phyloP scores from a whole-genome alignment of 2,797 vertebrate species.

The Eupleurogrammus muticus region DNA sequence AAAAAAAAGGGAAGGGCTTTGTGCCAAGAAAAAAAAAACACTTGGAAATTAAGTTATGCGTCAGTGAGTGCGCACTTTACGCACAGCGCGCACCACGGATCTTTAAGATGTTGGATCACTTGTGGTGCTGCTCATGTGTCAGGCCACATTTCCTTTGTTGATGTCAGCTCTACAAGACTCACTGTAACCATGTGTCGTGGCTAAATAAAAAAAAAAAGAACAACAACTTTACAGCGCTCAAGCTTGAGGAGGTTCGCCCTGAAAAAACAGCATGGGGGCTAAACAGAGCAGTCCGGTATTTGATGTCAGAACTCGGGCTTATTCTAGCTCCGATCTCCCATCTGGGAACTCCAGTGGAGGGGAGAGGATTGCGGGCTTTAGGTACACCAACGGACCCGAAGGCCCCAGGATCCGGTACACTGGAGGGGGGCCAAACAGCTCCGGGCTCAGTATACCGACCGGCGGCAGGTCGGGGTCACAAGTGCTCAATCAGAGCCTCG shows the following conservation, averaged over 20 bases:
- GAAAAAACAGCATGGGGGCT: slow-evolving; percentile 84
- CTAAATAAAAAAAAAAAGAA: slow-evolving; percentile 28
- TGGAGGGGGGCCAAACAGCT: slow-evolving; percentile 70
- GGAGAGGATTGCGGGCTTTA: slow-evolving; percentile 82
- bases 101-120: slow-evolving; percentile 57
- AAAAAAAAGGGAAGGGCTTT: slow-evolving; percentile 59
- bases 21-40: slow-evolving; percentile 33
- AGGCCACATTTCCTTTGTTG: slow-evolving; percentile 39
- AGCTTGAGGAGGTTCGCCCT: slow-evolving; percentile 4
- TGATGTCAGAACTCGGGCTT: slow-evolving; percentile 91
- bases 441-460: slow-evolving; percentile 87
- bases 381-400: slow-evolving; percentile 80
- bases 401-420: slow-evolving; percentile 82
- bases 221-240: slow-evolving; percentile 34
- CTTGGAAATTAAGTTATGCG: slow-evolving; percentile 60
- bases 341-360: slow-evolving; percentile 80
- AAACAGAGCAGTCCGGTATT: slow-evolving; percentile 90
- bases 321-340: slow-evolving; percentile 92
- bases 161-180: slow-evolving; percentile 33
- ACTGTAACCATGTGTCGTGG: slow-evolving; percentile 60
- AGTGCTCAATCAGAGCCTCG: slow-evolving; percentile 82
- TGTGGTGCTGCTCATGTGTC: slow-evolving; percentile 20
- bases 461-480: slow-evolving; percentile 87
- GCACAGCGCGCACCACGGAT: slow-evolving; percentile 59
- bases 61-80: slow-evolving; percentile 72